Base-by-base conservation (phyloP, 1,140 invertebrate genomes). In the Oryctes rhinoceros region DNA sequence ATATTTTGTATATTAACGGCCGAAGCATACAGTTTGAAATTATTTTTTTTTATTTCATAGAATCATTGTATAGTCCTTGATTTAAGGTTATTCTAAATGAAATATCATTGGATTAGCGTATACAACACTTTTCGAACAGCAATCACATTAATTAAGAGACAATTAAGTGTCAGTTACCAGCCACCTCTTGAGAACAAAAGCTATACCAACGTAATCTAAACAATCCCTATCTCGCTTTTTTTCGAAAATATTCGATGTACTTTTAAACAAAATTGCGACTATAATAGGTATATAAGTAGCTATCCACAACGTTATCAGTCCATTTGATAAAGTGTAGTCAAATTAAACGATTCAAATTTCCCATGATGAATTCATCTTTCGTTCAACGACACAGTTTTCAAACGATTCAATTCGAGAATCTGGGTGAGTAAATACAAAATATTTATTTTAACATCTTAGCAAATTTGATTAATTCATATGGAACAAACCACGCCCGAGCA, bases 91-190 rank as follows among this genome's bases (percentile, higher is more conserved):
- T 67, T 67, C n/a, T 35, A 35, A 67, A 67, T 67, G n/a, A 24
- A 20, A 67, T 67, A 67, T 67, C 62, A 7, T 67, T 67, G 62
- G 5, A 24, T 53, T 53, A 53, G 24, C 15, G 1, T 11, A n/a
- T 20, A 4, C 15, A 20, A 67, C 30, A 11, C 3, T 67, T 67
- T 67, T 67, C 30, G 3, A 67, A 67, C 20, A 4, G 3, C 4
- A 24, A 53, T n/a, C 49, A 18, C n/a, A 18, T 24, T 67, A 67
- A 67, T 67, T 67, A 67, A n/a, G 47, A 67, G 9, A 35, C 62
- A 67, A 67, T 67, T 67, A n/a, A 67, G 30, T 67, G 62, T 18
- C 62, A 67, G 62, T 67, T 67, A 20, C 62, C 62, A 67, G 62
- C 62, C 62, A 67, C 24, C 62, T 67, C 7, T 67, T 67, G 62